phyloP scores from a whole-genome alignment of 2,113 vertebrate species.

The Cavia porcellus region DNA sequence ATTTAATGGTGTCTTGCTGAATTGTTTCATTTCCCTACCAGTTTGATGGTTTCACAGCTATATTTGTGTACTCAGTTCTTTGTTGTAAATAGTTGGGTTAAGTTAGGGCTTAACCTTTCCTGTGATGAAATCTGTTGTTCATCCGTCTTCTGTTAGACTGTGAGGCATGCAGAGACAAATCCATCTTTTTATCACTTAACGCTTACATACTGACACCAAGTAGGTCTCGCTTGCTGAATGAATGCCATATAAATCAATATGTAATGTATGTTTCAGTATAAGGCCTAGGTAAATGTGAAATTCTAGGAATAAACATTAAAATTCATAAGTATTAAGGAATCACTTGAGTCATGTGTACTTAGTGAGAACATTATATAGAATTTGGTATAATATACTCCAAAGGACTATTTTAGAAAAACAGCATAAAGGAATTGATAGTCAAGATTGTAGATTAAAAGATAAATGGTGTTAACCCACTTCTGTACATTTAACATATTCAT shows the following conservation, averaged over 20 bases:
- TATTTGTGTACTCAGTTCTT: background rate
- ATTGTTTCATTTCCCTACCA: background rate
- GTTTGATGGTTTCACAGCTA: background rate
- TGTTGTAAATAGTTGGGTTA: background rate
- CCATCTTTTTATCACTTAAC: background rate
- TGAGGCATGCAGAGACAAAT: background rate
- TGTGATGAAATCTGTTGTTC: background rate
- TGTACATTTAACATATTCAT: slow-evolving; percentile 38
- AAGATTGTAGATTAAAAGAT: background rate
- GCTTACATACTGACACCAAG: background rate
- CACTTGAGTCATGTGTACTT: background rate
- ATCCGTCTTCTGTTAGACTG: background rate
- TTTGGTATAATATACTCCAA: background rate
- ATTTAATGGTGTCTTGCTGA: background rate
- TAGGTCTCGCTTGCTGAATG: background rate
- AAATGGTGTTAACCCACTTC: background rate
- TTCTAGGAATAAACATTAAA: slow-evolving; percentile 48
- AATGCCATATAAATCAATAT: background rate
- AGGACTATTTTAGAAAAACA: slow-evolving; percentile 50
- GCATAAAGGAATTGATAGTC: background rate
- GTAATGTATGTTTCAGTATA: background rate
- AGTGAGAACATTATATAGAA: background rate
- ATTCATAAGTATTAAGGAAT: slow-evolving; percentile 12
- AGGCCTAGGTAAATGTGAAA: slow-evolving; percentile 49
- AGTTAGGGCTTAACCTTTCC: background rate